phyloP scores from a whole-genome alignment of 2,797 vertebrate species.

The Channallabes apus region DNA sequence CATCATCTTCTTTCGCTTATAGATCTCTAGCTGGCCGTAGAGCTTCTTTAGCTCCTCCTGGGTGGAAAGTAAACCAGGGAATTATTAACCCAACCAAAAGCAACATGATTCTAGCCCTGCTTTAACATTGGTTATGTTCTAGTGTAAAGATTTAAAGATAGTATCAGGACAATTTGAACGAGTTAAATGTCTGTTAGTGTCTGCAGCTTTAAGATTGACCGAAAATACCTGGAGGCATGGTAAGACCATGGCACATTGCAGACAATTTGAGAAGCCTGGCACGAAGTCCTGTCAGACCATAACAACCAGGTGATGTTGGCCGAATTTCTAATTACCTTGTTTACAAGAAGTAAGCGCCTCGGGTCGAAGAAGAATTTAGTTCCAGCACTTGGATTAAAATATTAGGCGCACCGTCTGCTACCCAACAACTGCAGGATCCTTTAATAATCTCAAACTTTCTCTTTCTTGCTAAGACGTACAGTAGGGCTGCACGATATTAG shows the following conservation, averaged over 20 bases:
- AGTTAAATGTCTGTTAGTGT: not conserved
- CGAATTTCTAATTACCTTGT: not conserved
- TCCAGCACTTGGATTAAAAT: not conserved
- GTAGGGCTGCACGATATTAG: too few species aligned
- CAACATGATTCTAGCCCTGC: not conserved
- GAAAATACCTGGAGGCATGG: not conserved
- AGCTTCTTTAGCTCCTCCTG: slow-evolving; percentile 98
- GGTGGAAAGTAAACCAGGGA: slow-evolving; percentile 8
- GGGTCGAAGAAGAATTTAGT: not conserved
- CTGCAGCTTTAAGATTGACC: not conserved
- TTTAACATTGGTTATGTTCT: not conserved
- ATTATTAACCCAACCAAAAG: not conserved
- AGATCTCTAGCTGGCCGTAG: slow-evolving; percentile 93
- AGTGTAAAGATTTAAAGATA: not conserved
- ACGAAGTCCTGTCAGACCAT: not conserved
- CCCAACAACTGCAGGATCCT: not conserved
- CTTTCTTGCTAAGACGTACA: not conserved
- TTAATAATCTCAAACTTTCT: not conserved
- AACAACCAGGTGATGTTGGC: not conserved
- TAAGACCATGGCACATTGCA: not conserved
- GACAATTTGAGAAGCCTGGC: not conserved
- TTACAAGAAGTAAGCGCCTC: not conserved
- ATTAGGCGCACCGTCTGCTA: not conserved
- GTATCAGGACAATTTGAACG: not conserved
- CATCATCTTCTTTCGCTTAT: slow-evolving; percentile 98